Conservation (phyloP, 2,888 invertebrate genomes). For the Nemapogon koenigi region DNA sequence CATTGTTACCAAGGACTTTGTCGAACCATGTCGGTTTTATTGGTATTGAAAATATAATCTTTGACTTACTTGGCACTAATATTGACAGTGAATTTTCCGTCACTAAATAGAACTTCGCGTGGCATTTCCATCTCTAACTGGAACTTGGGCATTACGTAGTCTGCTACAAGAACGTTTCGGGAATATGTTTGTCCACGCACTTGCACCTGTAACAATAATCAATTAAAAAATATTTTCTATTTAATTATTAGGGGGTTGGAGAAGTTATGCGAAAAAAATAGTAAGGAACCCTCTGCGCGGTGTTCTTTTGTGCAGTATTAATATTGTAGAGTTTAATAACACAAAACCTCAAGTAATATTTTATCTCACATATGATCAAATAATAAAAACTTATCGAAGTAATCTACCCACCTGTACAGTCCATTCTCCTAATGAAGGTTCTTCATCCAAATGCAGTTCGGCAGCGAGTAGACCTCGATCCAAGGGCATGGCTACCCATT, state of each 20-base stretch:
- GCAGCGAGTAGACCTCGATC: slow-evolving; percentile 78
- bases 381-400: no score
- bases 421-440: slow-evolving; percentile 90
- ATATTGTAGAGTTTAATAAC: no score
- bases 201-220: slow-evolving; percentile 49
- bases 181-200: slow-evolving; percentile 66
- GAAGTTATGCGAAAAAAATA: no score
- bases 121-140: slow-evolving; percentile 85
- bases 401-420: slow-evolving; percentile 74
- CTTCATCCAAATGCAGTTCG: slow-evolving; percentile 78
- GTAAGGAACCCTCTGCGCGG: no score
- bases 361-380: no score
- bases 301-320: no score
- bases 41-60: no score
- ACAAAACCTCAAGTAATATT: no score
- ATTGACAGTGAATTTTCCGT: slow-evolving; percentile 78
- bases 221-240: no score
- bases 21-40: no score
- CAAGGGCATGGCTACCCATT: slow-evolving; percentile 73
- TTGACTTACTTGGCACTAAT: slow-evolving; percentile 79
- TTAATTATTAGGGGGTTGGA: no score
- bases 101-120: slow-evolving; percentile 81
- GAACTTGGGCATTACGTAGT: slow-evolving; percentile 94
- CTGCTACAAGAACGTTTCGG: slow-evolving; percentile 82
- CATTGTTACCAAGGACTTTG: no score